Conservation (phyloP, 92 coral and sea anemone species). For the Heteractis magnifica region DNA sequence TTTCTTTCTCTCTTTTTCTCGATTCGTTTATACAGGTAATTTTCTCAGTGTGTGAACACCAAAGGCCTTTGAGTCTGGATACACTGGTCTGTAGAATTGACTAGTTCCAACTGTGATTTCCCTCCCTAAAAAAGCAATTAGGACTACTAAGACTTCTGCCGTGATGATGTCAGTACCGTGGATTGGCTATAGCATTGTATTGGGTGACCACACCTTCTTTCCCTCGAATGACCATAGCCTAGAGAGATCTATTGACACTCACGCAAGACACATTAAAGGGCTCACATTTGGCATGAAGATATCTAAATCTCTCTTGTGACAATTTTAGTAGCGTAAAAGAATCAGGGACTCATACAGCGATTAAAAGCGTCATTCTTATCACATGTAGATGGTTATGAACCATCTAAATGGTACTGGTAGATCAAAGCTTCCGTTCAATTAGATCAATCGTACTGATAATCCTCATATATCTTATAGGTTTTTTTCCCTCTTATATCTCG, state of each 20-base stretch:
- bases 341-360: neutral
- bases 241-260: no score
- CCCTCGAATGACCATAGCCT: no score
- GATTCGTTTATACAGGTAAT: neutral
- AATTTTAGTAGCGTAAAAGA: neutral
- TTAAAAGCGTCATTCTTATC: neutral
- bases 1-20: neutral
- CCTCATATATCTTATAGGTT: neutral
- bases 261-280: neutral
- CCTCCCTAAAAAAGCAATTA: neutral
- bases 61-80: neutral
- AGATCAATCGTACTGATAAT: neutral
- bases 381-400: neutral
- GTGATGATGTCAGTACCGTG: no score
- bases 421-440: conserved; percentile 7
- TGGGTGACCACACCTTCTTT: no score
- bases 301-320: neutral
- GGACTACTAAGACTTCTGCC: neutral
- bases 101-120: neutral
- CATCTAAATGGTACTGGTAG: neutral
- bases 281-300: neutral
- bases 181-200: no score
- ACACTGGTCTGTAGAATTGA: neutral
- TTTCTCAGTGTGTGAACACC: neutral
- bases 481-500: neutral